phyloP scores from a whole-genome alignment of 2,797 vertebrate genomes.

The Trematomus bernacchii region DNA sequence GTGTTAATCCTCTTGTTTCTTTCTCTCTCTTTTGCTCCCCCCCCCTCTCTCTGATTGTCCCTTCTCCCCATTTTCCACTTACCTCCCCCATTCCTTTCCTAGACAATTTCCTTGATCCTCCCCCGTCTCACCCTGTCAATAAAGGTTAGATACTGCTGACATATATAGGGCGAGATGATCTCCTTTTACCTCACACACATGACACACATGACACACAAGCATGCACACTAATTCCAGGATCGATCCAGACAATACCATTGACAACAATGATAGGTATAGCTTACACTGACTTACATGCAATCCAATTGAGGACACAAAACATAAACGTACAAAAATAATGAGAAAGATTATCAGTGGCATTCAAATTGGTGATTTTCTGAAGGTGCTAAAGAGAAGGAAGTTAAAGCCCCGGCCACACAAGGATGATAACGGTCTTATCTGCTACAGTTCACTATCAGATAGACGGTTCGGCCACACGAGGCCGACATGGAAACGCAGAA shows the following conservation, averaged over 20 bases:
- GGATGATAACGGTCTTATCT: too few species aligned
- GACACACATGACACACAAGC: neutral
- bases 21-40: neutral
- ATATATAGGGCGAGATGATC: slow-evolving; percentile 8
- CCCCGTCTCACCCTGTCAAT: slow-evolving; percentile 13
- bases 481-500: too few species aligned
- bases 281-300: neutral
- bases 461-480: too few species aligned
- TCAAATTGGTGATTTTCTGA: slow-evolving; percentile 7
- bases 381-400: neutral
- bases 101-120: slow-evolving; percentile 16
- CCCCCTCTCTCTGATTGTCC: neutral
- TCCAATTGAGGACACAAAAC: neutral
- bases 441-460: too few species aligned
- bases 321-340: neutral
- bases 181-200: slow-evolving; percentile 23
- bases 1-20: neutral
- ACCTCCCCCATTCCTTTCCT: neutral
- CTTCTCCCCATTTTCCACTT: neutral
- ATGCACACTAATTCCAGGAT: slow-evolving; percentile 18
- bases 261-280: slow-evolving; percentile 9
- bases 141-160: slow-evolving; percentile 34
- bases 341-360: slow-evolving; percentile 7
- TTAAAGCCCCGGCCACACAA: too few species aligned
- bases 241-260: slow-evolving; percentile 9